Percentiles rank a stretch among this genome's conserved stretches.
These are phyloP conservation scores for Chaetodon auriga DNA, from an alignment of 2,113 vertebrate genomes.

Conservation along the genomic window DNA sequence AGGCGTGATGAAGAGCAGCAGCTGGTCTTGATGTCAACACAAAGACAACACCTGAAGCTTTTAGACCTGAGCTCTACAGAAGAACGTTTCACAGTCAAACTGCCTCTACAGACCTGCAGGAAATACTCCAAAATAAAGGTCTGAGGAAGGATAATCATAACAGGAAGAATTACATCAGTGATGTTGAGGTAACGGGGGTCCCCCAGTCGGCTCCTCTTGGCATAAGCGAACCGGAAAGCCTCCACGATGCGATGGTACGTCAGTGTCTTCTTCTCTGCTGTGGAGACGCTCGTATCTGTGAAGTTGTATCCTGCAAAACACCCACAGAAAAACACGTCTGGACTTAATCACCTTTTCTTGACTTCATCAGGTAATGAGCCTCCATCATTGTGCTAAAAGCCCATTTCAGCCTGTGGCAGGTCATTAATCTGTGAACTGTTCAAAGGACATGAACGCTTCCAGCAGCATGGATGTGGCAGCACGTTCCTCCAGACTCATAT, in stretches of 20 bases:
- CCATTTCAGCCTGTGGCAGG: conserved; percentile 15
- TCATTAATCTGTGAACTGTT: conserved; percentile 27
- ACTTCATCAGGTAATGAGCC: not conserved
- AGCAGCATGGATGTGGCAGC: not conserved
- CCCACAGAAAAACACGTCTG: conserved; percentile 40
- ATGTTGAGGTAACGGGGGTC: conserved; percentile 92
- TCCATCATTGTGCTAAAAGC: conserved; percentile 31
- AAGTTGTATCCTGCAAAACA: conserved; percentile 91
- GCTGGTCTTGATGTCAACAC: not conserved
- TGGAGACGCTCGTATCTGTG: conserved; percentile 87
- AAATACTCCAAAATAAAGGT: not conserved
- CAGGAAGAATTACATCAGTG: conserved; percentile 85
- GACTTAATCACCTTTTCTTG: conserved; percentile 20
- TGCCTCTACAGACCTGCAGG: not conserved
- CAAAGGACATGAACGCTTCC: not conserved
- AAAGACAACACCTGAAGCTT: too few relatives aligned
- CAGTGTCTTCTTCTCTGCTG: conserved; percentile 85
- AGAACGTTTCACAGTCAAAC: not conserved
- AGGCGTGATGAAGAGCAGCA: not conserved
- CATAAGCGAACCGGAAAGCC: conserved; percentile 96
- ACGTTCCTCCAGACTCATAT: conserved; percentile 3
- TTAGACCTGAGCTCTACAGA: too few relatives aligned
- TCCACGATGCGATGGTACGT: conserved; percentile 96
- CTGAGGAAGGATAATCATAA: not conserved
- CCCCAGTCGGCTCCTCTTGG: conserved; percentile 93